Percentiles rank a stretch among this genome's conserved stretches.
phyloP scores from a whole-genome alignment of 2,797 vertebrate genomes.

The Gambusia yucatana region DNA sequence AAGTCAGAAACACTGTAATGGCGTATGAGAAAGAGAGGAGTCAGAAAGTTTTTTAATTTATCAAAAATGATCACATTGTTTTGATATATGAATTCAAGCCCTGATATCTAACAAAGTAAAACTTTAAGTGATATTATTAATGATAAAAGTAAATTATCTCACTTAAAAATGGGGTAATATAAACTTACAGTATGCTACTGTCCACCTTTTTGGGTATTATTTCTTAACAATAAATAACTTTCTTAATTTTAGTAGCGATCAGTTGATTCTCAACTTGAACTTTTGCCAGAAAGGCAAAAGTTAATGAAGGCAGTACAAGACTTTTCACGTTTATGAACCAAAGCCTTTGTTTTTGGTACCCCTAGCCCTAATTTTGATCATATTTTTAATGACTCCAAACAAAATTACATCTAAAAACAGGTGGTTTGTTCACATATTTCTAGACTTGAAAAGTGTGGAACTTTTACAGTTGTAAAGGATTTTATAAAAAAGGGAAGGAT shows the following conservation, averaged over 20 bases:
- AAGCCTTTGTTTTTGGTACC: not conserved
- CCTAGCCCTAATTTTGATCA: not conserved
- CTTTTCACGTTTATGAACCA: not conserved
- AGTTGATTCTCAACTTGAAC: not conserved
- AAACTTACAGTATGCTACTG: not conserved
- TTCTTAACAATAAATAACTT: not conserved
- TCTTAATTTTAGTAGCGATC: not conserved
- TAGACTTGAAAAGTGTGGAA: not conserved
- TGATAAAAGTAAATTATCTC: slow-evolving; percentile 1
- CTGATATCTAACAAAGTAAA: not conserved
- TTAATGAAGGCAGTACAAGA: not conserved
- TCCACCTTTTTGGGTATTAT: not conserved
- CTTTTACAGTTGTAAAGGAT: not conserved
- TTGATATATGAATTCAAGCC: not conserved
- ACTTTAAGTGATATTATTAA: not conserved
- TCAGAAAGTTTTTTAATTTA: not conserved
- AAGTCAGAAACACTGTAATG: not conserved
- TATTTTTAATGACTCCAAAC: not conserved
- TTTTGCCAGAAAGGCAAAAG: too few relatives aligned
- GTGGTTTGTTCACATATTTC: not conserved
- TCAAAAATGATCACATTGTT: not conserved
- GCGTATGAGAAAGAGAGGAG: not conserved
- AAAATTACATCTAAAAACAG: not conserved
- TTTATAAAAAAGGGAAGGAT: not conserved
- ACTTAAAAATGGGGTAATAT: not conserved